Percentiles rank a stretch among this genome's conserved stretches.
Evolutionary conservation across 2,888 invertebrate species (phyloP).

Genomic region (Argyra leucocephala): DNA sequence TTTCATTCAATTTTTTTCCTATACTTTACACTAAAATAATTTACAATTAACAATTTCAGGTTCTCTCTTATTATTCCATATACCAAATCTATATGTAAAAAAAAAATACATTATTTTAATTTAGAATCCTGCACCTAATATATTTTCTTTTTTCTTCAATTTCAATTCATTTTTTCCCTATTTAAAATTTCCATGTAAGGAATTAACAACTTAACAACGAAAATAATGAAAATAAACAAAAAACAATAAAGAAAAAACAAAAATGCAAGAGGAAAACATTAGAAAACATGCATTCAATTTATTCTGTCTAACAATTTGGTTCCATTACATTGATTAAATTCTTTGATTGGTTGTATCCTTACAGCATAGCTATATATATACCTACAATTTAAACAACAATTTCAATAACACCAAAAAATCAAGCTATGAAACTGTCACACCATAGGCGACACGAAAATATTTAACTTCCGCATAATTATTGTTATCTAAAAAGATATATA

Average conservation of each 20-base stretch:
- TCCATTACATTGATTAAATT: not conserved
- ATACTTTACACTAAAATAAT: too few relatives aligned
- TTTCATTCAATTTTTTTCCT: too few relatives aligned
- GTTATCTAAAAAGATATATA: too few relatives aligned
- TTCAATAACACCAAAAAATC: conserved; percentile 6
- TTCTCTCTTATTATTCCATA: too few relatives aligned
- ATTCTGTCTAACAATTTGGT: not conserved
- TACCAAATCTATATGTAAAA: too few relatives aligned
- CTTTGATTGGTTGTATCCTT: not conserved
- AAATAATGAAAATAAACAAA: too few relatives aligned
- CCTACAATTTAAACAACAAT: not conserved
- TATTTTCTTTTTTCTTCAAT: too few relatives aligned
- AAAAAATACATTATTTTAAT: too few relatives aligned
- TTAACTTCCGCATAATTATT: conserved; percentile 2
- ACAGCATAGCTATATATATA: not conserved
- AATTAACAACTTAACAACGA: not conserved
- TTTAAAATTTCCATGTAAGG: not conserved
- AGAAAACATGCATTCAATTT: not conserved
- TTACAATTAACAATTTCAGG: too few relatives aligned
- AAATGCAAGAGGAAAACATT: not conserved
- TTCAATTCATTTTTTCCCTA: too few relatives aligned
- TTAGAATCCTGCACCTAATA: too few relatives aligned
- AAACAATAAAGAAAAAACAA: too few relatives aligned
- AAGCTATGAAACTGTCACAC: conserved; percentile 3
- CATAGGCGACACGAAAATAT: not conserved